Conservation (phyloP, 2,888 invertebrate species). For the Odontothrips loti region DNA sequence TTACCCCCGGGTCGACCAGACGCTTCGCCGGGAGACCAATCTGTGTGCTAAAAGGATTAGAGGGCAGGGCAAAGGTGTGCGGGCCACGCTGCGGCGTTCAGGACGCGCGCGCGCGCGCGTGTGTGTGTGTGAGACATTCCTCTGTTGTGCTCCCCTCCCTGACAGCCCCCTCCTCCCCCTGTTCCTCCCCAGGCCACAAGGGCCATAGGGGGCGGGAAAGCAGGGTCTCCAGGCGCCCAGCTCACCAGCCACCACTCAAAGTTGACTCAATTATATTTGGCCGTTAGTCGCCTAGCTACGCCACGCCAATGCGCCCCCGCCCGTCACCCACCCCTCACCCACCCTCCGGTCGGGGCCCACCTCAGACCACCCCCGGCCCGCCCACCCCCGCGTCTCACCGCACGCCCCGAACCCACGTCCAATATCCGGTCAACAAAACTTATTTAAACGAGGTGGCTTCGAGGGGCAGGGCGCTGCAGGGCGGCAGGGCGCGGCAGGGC, state of each 20-base stretch:
- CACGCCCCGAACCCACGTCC: neutral
- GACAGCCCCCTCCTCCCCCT: neutral
- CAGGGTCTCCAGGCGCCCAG: neutral
- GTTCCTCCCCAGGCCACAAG: neutral
- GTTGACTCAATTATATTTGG: constrained; percentile 23
- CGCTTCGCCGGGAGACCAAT: too few species aligned
- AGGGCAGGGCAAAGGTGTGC: neutral
- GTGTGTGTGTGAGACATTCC: too few species aligned
- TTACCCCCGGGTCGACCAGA: too few species aligned
- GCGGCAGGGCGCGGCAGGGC: neutral
- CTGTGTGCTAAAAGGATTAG: too few species aligned
- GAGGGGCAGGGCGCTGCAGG: neutral
- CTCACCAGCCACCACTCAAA: constrained; percentile 23
- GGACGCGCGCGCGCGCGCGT: neutral
- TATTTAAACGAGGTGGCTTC: constrained; percentile 11
- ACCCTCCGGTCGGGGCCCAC: neutral
- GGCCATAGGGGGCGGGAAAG: neutral
- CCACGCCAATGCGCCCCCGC: neutral
- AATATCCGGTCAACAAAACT: constrained; percentile 14
- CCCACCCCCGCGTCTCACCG: neutral
- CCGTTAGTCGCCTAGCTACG: neutral
- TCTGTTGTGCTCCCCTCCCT: neutral
- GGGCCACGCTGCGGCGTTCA: neutral
- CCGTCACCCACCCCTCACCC: neutral
- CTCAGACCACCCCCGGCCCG: neutral